Evolutionary conservation across 2,113 vertebrate genomes (phyloP), one percentile per base, ranked within the genome.

Genomic region (Apteryx owenii): DNA sequence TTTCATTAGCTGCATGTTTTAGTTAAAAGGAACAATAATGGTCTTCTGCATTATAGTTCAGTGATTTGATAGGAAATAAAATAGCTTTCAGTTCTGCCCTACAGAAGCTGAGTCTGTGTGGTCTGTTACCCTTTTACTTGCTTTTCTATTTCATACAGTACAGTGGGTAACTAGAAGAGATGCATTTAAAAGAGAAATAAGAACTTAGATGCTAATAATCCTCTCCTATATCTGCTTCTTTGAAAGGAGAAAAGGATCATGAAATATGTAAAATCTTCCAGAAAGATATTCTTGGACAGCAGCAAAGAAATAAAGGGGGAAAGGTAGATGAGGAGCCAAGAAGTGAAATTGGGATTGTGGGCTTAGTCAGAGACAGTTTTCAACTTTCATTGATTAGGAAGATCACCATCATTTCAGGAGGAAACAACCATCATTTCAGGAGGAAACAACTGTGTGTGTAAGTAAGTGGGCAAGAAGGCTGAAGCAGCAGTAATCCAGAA

Each of bases 31-130:
- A 94, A 66, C 50, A 75, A 4, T 86, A 46, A 90, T 81, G 66
- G 65, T 89, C n/a, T 78, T 78, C 81, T 88, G 73, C 83, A 46
- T 70, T 93, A 53, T 5, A 93, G 85, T 88, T 95, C 51, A 79
- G 69, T 92, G 53, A 46, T 66, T 88, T 90, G 60, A 89, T 78
- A 79, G 81, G 78, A 93, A 95, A 86, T 77, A 80, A 10, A 88
- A 72, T 75, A 90, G 60, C 80, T 92, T 46, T 81, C 83, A 93
- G 65, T 71, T 66, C 77, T 93, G 80, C 58, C 60, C 69, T 81
- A 1, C 54, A 46, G 54, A 68, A 69, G 61, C 56, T 73, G 78
- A 71, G 65, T 68, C 36, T 89, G 26, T 85, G 53, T 79, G 53
- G 42, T 68, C 73, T 87, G 65, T 81, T 93, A n/a, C 50, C 61